These are phyloP conservation scores for Microcebus griseorufus DNA, from an alignment of 2,113 vertebrate genomes.

Conservation along the genomic window DNA sequence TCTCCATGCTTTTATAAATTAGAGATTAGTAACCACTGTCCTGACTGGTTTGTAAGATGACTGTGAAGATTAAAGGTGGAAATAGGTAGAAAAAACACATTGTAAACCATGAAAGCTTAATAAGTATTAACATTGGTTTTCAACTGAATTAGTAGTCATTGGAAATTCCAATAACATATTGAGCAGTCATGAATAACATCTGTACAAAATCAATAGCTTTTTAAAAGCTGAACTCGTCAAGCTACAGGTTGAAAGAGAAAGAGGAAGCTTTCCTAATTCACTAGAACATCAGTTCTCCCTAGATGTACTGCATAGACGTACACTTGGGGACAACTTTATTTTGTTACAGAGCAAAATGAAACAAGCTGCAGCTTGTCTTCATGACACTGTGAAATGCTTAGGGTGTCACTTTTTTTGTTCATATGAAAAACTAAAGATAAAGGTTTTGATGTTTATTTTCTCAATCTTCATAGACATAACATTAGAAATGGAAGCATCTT, in stretches of 20 bases:
- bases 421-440: background rate
- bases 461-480: background rate
- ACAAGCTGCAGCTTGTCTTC: background rate
- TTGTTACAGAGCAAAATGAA: slow-evolving; percentile 1
- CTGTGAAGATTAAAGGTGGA: background rate
- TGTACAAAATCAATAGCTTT: background rate
- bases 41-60: background rate
- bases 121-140: background rate
- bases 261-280: background rate
- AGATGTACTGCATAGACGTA: background rate
- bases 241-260: background rate
- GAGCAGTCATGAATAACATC: slow-evolving; percentile 17
- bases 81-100: background rate
- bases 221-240: background rate
- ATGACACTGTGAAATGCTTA: background rate
- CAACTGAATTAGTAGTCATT: background rate
- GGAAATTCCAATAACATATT: background rate
- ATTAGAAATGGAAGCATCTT: background rate
- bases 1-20: background rate
- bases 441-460: background rate
- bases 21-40: background rate
- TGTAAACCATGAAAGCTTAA: background rate
- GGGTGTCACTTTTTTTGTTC: background rate
- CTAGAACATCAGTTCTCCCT: background rate
- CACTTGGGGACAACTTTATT: too few relatives aligned